Conservation (phyloP, 2,888 invertebrate genomes). For the Hartigia nigra region DNA sequence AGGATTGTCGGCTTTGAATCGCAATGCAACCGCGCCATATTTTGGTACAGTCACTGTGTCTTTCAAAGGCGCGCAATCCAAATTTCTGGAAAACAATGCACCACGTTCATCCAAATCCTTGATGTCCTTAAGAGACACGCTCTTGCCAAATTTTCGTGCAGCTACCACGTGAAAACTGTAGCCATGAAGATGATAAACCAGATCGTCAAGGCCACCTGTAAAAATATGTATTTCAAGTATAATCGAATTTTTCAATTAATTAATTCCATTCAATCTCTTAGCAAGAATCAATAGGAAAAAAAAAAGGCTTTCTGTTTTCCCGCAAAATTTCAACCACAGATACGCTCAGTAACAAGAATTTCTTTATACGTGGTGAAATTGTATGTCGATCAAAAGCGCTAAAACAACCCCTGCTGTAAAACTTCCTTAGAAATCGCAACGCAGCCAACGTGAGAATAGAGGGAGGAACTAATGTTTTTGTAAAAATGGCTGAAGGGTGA, state of each 20-base stretch:
- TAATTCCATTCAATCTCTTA: background rate
- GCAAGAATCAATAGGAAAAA: background rate
- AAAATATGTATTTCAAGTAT: constrained; percentile 18
- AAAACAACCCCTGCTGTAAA: background rate
- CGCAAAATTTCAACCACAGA: background rate
- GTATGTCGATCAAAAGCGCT: background rate
- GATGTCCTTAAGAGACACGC: constrained; percentile 69
- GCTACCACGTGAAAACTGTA: constrained; percentile 79
- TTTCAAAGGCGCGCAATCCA: constrained; percentile 74
- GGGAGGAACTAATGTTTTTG: background rate
- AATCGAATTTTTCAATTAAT: background rate
- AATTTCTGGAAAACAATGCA: constrained; percentile 70
- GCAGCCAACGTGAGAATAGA: background rate
- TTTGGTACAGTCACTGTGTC: constrained; percentile 81
- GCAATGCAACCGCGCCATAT: constrained; percentile 75
- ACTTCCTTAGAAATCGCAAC: background rate
- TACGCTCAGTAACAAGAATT: background rate
- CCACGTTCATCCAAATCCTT: constrained; percentile 72
- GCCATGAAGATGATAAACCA: constrained; percentile 82
- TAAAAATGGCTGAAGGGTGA: constrained; percentile 5
- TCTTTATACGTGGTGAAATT: background rate
- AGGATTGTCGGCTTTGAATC: constrained; percentile 82
- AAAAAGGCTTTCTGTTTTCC: background rate
- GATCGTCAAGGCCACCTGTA: constrained; percentile 73
- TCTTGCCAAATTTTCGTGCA: constrained; percentile 68